Percentiles rank a stretch among this genome's conserved stretches.
phyloP scores from a whole-genome alignment of 1,140 invertebrate genomes.

The Euwallacea similis region DNA sequence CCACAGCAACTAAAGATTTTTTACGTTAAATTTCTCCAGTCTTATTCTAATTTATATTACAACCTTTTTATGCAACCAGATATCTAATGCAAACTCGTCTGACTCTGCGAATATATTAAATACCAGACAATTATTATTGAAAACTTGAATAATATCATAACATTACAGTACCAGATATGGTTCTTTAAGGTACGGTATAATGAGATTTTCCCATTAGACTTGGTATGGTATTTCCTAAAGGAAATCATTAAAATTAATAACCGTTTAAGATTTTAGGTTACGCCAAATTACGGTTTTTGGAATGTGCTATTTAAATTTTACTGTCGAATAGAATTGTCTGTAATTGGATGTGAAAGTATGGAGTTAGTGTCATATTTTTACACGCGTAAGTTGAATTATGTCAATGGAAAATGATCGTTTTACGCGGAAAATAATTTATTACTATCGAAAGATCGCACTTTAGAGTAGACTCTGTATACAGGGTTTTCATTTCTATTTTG shows the following conservation, averaged over 20 bases:
- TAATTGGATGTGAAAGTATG: constrained; percentile 14
- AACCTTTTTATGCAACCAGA: too few species aligned
- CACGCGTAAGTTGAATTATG: too few species aligned
- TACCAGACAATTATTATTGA: constrained; percentile 3
- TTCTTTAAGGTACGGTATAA: constrained; percentile 1
- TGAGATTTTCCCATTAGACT: not conserved
- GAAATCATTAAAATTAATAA: constrained; percentile 20
- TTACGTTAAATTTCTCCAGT: too few species aligned
- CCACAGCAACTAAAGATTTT: too few species aligned
- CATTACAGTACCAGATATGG: not conserved
- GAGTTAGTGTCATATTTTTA: not conserved
- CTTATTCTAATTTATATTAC: too few species aligned
- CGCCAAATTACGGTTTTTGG: constrained; percentile 14
- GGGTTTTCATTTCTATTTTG: too few species aligned
- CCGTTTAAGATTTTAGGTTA: constrained; percentile 10
- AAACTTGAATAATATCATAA: not conserved
- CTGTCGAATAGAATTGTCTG: not conserved
- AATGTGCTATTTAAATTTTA: constrained; percentile 11
- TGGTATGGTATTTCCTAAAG: constrained; percentile 12
- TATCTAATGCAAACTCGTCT: too few species aligned
- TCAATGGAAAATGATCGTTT: too few species aligned
- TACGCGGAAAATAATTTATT: too few species aligned
- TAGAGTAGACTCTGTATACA: too few species aligned
- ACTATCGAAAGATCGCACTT: too few species aligned
- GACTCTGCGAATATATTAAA: too few species aligned